phyloP scores from a whole-genome alignment of 1,140 invertebrate species.

The Bombus consobrinus region DNA sequence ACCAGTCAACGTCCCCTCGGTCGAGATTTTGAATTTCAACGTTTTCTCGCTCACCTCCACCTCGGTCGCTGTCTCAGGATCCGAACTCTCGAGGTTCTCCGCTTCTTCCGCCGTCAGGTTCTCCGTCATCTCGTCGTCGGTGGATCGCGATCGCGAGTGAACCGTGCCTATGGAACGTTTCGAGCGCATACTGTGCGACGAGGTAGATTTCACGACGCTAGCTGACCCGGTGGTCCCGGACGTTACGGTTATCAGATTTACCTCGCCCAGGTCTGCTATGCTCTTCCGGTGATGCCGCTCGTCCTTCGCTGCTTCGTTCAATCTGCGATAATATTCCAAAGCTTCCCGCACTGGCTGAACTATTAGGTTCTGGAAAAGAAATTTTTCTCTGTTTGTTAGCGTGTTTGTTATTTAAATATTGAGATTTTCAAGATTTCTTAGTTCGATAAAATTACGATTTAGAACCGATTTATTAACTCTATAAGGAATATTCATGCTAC shows the following conservation, averaged over 20 bases:
- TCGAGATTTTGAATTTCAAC: slow-evolving; percentile 89
- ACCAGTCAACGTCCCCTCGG: slow-evolving; percentile 83
- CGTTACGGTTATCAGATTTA: slow-evolving; percentile 12
- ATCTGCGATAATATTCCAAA: slow-evolving; percentile 85
- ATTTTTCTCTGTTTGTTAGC: not conserved
- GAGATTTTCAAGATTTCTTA: too few relatives aligned
- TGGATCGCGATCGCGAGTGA: slow-evolving; percentile 77
- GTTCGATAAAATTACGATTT: too few relatives aligned
- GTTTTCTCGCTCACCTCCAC: slow-evolving; percentile 90
- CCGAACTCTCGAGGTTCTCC: slow-evolving; percentile 86
- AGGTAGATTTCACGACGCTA: slow-evolving; percentile 82
- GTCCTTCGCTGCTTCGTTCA: slow-evolving; percentile 87
- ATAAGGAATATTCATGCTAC: too few relatives aligned
- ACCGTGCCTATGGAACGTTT: slow-evolving; percentile 76
- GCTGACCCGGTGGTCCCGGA: slow-evolving; percentile 53
- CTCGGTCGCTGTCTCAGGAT: slow-evolving; percentile 88
- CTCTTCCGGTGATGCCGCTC: slow-evolving; percentile 85
- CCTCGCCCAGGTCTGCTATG: slow-evolving; percentile 82
- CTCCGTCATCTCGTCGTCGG: slow-evolving; percentile 83
- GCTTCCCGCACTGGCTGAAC: slow-evolving; percentile 84
- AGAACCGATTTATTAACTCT: too few relatives aligned
- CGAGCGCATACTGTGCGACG: slow-evolving; percentile 83
- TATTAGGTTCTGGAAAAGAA: slow-evolving; percentile 83
- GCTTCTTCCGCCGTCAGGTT: slow-evolving; percentile 84
- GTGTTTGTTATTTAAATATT: too few relatives aligned